A percentile compares a stretch with the other conserved stretches of the same genome.
Evolutionary conservation across 1,140 invertebrate species (phyloP).

Genomic region (Dysdera silvatica): DNA sequence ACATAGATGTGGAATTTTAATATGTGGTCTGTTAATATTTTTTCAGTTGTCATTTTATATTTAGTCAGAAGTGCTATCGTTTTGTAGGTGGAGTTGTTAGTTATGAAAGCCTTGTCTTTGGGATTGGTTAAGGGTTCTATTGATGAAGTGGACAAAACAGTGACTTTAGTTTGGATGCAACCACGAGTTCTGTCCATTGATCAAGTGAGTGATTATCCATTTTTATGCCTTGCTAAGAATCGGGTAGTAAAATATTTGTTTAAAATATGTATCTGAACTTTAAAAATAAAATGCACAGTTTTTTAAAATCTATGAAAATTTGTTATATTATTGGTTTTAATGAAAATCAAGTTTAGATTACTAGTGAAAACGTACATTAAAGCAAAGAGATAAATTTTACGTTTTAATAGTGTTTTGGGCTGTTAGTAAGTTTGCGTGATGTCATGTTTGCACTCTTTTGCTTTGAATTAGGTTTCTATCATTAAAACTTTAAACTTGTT

Average conservation of each 20-base stretch:
- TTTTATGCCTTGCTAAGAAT: slow-evolving; percentile 4
- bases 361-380: slow-evolving; percentile 2
- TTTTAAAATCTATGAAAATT: not conserved
- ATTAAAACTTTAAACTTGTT: slow-evolving; percentile 31
- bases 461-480: slow-evolving; percentile 20
- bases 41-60: not conserved
- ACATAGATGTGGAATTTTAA: no score
- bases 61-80: not conserved
- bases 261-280: not conserved
- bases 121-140: slow-evolving; percentile 88
- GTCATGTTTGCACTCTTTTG: not conserved
- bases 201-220: slow-evolving; percentile 49
- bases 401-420: slow-evolving; percentile 5
- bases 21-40: no score
- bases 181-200: slow-evolving; percentile 73
- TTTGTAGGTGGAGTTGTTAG: slow-evolving; percentile 76
- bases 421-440: not conserved
- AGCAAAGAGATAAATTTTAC: not conserved
- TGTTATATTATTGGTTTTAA: not conserved
- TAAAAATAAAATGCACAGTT: not conserved
- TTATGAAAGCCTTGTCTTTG: slow-evolving; percentile 97
- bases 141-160: slow-evolving; percentile 77
- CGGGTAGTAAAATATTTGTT: not conserved
- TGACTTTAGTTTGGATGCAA: slow-evolving; percentile 85
- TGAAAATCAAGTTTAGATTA: slow-evolving; percentile 6